Evolutionary conservation across 2,113 vertebrate genomes (phyloP).

Genomic region (Nycticorax nycticorax): DNA sequence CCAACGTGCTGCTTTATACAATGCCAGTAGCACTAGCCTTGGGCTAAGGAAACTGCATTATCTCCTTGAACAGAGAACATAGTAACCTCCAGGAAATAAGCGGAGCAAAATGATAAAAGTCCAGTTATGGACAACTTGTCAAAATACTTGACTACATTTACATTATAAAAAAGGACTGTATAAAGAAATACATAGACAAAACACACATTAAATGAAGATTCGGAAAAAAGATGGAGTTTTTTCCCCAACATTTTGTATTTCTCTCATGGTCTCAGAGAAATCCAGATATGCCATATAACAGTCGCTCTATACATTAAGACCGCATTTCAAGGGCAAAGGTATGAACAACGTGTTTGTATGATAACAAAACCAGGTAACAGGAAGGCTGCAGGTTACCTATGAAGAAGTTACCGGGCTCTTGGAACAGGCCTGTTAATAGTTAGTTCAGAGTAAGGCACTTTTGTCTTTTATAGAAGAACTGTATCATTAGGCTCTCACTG

Average conservation of each 20-base stretch:
- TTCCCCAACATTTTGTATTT: neutral
- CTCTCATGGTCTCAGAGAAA: neutral
- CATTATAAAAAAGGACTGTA: neutral
- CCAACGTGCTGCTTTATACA: slow-evolving; percentile 1
- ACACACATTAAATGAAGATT: neutral
- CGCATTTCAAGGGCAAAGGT: neutral
- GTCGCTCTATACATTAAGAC: neutral
- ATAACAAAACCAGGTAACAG: neutral
- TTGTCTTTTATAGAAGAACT: neutral
- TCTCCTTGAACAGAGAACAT: neutral
- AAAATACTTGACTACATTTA: neutral
- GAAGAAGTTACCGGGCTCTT: neutral
- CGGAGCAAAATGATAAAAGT: slow-evolving; percentile 22
- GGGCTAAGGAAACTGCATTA: slow-evolving; percentile 29
- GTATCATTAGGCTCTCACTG: neutral
- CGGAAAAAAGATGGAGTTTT: neutral
- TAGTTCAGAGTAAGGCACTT: neutral
- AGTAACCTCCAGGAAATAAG: neutral
- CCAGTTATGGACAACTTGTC: neutral
- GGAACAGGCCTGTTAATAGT: neutral
- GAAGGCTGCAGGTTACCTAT: neutral
- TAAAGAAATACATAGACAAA: neutral
- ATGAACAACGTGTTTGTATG: neutral
- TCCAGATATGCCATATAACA: neutral
- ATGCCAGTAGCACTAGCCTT: neutral